Evolutionary conservation across 1,140 invertebrate genomes (phyloP).

Genomic region (Pogonognathellus flavescens): DNA sequence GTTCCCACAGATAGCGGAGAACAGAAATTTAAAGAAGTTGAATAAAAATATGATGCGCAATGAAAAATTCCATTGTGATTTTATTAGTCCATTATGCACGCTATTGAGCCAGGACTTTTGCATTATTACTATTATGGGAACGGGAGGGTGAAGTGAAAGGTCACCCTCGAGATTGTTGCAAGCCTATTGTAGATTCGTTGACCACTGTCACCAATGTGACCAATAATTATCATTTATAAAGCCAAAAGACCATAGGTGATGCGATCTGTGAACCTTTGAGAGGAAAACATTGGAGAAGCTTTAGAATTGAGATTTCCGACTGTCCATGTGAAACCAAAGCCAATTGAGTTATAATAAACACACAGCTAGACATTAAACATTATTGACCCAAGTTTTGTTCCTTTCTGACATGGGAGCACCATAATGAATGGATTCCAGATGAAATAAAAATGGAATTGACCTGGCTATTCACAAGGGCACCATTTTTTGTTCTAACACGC

Average conservation of each 20-base stretch:
- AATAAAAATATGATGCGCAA: conserved; percentile 6
- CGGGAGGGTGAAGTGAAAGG: background rate
- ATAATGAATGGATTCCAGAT: background rate
- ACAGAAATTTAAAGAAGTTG: background rate
- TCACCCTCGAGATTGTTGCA: background rate
- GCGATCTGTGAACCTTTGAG: conserved; percentile 8
- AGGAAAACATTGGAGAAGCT: background rate
- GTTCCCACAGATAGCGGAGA: background rate
- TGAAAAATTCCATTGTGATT: conserved; percentile 29
- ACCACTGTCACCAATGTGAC: conserved; percentile 39
- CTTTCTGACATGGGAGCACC: background rate
- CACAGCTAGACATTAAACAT: background rate
- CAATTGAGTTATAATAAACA: conserved; percentile 22
- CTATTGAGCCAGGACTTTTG: background rate
- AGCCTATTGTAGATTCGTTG: background rate
- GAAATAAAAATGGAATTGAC: conserved; percentile 46
- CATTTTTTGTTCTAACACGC: conserved; percentile 18
- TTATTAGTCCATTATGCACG: conserved; percentile 10
- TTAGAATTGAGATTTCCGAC: background rate
- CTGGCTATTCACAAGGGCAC: conserved; percentile 2
- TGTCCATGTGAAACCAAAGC: background rate
- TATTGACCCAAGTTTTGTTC: background rate
- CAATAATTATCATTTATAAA: conserved; percentile 38
- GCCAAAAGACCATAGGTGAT: conserved; percentile 33
- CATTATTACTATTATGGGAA: background rate